phyloP scores from a whole-genome alignment of 1,140 invertebrate species.

The Drosophila tani region DNA sequence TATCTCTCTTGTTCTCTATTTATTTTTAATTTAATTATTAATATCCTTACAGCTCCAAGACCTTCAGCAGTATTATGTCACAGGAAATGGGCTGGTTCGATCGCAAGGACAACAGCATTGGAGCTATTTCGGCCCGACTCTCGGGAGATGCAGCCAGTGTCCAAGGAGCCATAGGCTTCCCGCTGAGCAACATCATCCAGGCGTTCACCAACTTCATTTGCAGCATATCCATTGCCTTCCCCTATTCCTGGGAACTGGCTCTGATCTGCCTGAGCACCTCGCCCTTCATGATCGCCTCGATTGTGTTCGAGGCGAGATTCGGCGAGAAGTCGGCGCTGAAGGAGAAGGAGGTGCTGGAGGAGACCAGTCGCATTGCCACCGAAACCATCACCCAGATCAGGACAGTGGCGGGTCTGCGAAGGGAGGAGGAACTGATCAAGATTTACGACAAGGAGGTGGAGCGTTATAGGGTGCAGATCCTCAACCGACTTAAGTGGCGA shows the following conservation, averaged over 20 bases:
- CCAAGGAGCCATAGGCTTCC: slow-evolving; percentile 93
- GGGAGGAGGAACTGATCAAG: slow-evolving; percentile 86
- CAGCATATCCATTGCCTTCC: slow-evolving; percentile 90
- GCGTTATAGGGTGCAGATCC: slow-evolving; percentile 86
- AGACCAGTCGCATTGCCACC: slow-evolving; percentile 89
- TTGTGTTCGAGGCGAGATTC: slow-evolving; percentile 89
- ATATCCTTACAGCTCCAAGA: slow-evolving; percentile 85
- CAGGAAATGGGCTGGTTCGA: slow-evolving; percentile 95
- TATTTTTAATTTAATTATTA: background rate
- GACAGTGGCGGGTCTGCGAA: slow-evolving; percentile 89
- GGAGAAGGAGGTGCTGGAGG: slow-evolving; percentile 89
- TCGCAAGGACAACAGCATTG: slow-evolving; percentile 90
- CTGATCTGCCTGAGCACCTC: slow-evolving; percentile 91
- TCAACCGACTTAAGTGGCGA: slow-evolving; percentile 88
- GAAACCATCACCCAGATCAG: slow-evolving; percentile 92
- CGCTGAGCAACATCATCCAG: slow-evolving; percentile 93
- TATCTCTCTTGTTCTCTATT: too few species aligned
- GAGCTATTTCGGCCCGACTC: slow-evolving; percentile 91
- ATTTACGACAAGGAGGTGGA: slow-evolving; percentile 87
- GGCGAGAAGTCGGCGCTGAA: slow-evolving; percentile 88
- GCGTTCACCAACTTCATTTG: slow-evolving; percentile 90
- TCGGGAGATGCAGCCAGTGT: slow-evolving; percentile 92
- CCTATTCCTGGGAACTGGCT: slow-evolving; percentile 93
- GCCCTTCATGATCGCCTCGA: slow-evolving; percentile 91
- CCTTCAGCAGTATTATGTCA: slow-evolving; percentile 88